phyloP scores from a whole-genome alignment of 2,797 vertebrate genomes.

The Hoplostethus mediterraneus region DNA sequence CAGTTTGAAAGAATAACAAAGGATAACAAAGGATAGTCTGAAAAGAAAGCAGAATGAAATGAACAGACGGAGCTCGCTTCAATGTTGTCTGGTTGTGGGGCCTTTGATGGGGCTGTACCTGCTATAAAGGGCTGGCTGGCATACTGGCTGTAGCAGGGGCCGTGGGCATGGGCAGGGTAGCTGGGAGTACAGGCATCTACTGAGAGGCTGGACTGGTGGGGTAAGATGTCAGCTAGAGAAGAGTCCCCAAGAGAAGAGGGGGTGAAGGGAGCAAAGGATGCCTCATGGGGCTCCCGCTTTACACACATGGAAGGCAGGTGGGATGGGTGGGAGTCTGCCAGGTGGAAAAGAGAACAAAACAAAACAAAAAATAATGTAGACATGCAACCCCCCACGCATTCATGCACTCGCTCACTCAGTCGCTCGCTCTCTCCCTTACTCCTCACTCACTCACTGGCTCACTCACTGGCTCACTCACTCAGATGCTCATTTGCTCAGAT shows the following conservation, averaged over 20 bases:
- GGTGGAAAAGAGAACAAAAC: slow-evolving; percentile 68
- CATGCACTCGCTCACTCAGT: background rate
- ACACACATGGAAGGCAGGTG: slow-evolving; percentile 91
- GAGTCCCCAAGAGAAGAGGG: slow-evolving; percentile 85
- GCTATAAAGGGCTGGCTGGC: slow-evolving; percentile 92
- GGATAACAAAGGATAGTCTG: slow-evolving; percentile 12
- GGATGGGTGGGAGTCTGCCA: slow-evolving; percentile 86
- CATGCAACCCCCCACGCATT: slow-evolving; percentile 65
- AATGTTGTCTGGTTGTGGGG: slow-evolving; percentile 25
- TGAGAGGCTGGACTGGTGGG: slow-evolving; percentile 91
- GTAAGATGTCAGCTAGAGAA: slow-evolving; percentile 90
- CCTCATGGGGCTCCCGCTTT: slow-evolving; percentile 94
- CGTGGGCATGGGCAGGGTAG: slow-evolving; percentile 88
- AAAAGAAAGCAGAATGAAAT: slow-evolving; percentile 30
- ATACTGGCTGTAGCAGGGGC: slow-evolving; percentile 90
- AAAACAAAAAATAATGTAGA: slow-evolving; percentile 69
- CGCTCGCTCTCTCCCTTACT: background rate
- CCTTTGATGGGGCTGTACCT: slow-evolving; percentile 83
- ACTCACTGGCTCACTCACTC: slow-evolving; percentile 51
- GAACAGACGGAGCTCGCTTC: slow-evolving; percentile 31
- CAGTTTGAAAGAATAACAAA: background rate
- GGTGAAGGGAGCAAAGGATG: slow-evolving; percentile 93
- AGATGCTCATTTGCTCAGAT: slow-evolving; percentile 8
- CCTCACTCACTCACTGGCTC: slow-evolving; percentile 54
- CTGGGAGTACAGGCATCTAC: slow-evolving; percentile 91